Evolutionary conservation across 2,888 invertebrate species (phyloP).

Genomic region (Megaustenia siamemsis): DNA sequence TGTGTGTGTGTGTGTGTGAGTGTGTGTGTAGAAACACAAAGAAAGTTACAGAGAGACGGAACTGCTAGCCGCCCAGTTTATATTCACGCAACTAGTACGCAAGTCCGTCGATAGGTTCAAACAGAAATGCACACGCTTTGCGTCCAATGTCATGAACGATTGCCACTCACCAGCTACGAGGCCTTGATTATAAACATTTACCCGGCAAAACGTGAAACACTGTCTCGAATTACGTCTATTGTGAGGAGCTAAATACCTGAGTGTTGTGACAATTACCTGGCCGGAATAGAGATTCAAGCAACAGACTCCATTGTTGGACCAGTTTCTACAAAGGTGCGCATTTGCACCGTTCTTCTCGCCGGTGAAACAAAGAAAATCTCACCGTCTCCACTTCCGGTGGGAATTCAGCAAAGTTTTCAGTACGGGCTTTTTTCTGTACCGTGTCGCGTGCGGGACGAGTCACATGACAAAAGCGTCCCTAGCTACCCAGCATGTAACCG

Average conservation of each 20-base stretch:
- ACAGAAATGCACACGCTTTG: not conserved
- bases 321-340: slow-evolving; percentile 39
- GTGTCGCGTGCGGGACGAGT: slow-evolving; percentile 11
- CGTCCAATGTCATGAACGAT: slow-evolving; percentile 20
- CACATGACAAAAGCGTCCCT: slow-evolving; percentile 51
- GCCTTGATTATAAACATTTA: slow-evolving; percentile 42
- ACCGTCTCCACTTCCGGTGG: slow-evolving; percentile 48
- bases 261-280: slow-evolving; percentile 38
- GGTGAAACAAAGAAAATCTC: slow-evolving; percentile 50
- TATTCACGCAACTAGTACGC: not conserved
- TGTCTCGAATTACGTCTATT: slow-evolving; percentile 13
- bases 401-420: slow-evolving; percentile 41
- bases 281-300: slow-evolving; percentile 11
- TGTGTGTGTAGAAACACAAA: not conserved
- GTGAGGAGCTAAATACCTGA: slow-evolving; percentile 28
- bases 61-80: not conserved
- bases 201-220: slow-evolving; percentile 32
- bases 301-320: slow-evolving; percentile 29
- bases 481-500: slow-evolving; percentile 48
- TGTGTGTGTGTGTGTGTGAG: slow-evolving; percentile 34
- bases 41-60: not conserved
- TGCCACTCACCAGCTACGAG: not conserved
- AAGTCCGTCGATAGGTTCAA: not conserved
- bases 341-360: slow-evolving; percentile 33
- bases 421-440: slow-evolving; percentile 16